Conservation (phyloP, 1,140 invertebrate species). For the Danaus melanippus region DNA sequence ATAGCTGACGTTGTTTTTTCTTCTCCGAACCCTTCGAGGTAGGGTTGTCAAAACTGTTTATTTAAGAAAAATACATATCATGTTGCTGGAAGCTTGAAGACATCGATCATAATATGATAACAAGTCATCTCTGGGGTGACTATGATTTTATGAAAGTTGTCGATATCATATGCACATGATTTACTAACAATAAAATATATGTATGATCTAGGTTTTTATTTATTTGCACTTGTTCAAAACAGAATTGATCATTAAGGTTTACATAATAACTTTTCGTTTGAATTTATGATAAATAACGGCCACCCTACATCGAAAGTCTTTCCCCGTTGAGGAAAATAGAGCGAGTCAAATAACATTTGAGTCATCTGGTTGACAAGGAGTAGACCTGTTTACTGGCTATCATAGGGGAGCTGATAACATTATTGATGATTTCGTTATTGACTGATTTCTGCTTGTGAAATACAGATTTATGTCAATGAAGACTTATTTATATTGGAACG, state of each 20-base stretch:
- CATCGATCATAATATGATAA: constrained; percentile 29
- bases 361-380: constrained; percentile 5
- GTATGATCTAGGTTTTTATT: no score
- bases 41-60: constrained; percentile 18
- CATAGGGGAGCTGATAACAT: constrained; percentile 8
- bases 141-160: neutral
- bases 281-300: neutral
- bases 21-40: neutral
- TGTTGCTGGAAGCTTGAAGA: constrained; percentile 10
- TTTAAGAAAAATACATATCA: constrained; percentile 18
- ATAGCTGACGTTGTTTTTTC: no score
- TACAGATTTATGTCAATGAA: constrained; percentile 13
- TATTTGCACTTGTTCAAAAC: no score
- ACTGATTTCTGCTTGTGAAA: constrained; percentile 14
- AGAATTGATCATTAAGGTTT: no score
- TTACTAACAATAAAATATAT: no score
- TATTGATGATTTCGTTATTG: constrained; percentile 13
- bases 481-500: neutral
- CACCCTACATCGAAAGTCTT: constrained; percentile 20
- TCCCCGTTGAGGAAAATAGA: constrained; percentile 22
- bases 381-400: constrained; percentile 12
- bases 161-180: no score
- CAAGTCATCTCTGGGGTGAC: constrained; percentile 21
- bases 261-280: no score
- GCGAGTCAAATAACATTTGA: constrained; percentile 24